Evolutionary conservation across 2,113 vertebrate species (phyloP).

Genomic region (Chlorocebus sabaeus): DNA sequence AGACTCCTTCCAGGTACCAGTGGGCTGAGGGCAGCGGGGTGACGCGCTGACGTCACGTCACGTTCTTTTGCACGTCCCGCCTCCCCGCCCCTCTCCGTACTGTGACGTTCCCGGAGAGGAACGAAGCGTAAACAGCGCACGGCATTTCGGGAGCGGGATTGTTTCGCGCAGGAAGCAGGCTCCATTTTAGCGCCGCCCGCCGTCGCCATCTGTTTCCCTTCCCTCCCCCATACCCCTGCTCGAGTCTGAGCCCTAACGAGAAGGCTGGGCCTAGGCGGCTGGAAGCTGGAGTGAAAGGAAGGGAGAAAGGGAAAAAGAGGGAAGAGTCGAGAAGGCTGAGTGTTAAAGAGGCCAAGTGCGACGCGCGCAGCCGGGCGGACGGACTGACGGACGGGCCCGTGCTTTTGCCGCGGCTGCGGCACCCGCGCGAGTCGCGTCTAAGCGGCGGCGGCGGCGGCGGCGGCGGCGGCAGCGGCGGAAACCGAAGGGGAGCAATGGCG

Average conservation of each 20-base stretch:
- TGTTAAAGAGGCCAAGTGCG: not conserved
- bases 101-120: conserved; percentile 58
- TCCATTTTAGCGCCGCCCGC: conserved; percentile 83
- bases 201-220: conserved; percentile 72
- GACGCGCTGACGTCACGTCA: not conserved
- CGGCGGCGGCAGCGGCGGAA: conserved; percentile 24
- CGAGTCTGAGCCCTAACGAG: not conserved
- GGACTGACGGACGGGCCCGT: conserved; percentile 68
- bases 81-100: not conserved
- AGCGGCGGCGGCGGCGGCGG: conserved; percentile 41
- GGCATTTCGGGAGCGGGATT: conserved; percentile 79
- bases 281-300: not conserved
- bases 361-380: conserved; percentile 36
- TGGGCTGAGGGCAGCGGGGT: not conserved
- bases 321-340: not conserved
- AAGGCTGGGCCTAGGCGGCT: not conserved
- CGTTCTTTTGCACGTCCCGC: not conserved
- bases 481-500: conserved; percentile 83
- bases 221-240: not conserved
- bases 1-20: rapidly evolving
- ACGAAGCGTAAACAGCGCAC: conserved; percentile 78
- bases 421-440: conserved; percentile 41
- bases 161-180: conserved; percentile 80
- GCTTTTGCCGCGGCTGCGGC: conserved; percentile 65
- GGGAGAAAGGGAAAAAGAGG: not conserved